Conservation (phyloP, 2,888 invertebrate genomes). For the Cabera pusaria region DNA sequence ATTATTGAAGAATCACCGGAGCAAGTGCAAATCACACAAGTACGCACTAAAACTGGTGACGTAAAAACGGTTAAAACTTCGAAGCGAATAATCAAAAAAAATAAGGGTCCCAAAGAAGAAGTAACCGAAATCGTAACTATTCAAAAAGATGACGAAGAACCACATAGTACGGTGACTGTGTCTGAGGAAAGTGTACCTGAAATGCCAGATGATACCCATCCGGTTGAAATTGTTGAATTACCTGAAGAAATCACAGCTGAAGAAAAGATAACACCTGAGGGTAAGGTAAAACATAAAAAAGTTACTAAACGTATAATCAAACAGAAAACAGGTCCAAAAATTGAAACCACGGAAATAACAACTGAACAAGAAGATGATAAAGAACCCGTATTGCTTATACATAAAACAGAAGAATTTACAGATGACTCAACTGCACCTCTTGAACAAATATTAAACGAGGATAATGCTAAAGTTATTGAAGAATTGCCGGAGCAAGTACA, state of each 20-base stretch:
- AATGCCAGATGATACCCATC: conserved; percentile 31
- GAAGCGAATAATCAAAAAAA: not conserved
- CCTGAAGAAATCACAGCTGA: no score
- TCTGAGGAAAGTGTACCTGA: conserved; percentile 32
- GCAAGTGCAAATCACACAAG: no score
- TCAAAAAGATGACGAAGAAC: no score
- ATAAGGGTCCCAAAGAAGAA: not conserved
- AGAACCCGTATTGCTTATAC: conserved; percentile 55
- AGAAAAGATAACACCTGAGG: no score
- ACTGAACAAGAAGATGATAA: conserved; percentile 21
- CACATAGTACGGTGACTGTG: conserved; percentile 41
- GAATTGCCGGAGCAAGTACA: no score
- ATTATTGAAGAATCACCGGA: no score
- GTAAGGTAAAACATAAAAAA: no score
- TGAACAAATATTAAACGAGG: no score
- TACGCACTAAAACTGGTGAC: not conserved
- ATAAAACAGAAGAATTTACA: conserved; percentile 46
- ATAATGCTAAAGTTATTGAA: no score
- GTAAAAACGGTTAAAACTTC: not conserved
- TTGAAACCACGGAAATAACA: conserved; percentile 39
- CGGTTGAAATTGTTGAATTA: conserved; percentile 12
- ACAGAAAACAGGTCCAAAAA: conserved; percentile 50
- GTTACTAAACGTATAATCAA: conserved; percentile 42
- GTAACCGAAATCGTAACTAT: no score
- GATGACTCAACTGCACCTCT: not conserved